Percentiles rank a stretch among this genome's conserved stretches.
phyloP scores from a whole-genome alignment of 2,113 vertebrate species.

The Silurus glanis region DNA sequence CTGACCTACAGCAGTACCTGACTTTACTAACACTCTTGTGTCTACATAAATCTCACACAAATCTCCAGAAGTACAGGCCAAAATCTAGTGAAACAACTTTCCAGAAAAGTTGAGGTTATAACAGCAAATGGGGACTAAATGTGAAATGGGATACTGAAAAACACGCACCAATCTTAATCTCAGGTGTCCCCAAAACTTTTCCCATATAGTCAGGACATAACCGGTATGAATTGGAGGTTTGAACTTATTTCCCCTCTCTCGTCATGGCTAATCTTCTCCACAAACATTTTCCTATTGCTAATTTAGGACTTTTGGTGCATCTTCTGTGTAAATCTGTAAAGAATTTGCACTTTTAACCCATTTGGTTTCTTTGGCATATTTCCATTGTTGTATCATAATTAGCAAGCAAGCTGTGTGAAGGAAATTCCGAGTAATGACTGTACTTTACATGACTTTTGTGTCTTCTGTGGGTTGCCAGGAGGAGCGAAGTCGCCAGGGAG shows the following conservation, averaged over 20 bases:
- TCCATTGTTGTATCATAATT: background rate
- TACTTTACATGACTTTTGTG: conserved; percentile 42
- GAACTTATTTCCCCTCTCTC: conserved; percentile 9
- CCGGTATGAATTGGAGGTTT: background rate
- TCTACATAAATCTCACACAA: too few relatives aligned
- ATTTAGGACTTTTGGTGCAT: background rate
- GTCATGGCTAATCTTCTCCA: background rate
- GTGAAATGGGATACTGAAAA: too few relatives aligned
- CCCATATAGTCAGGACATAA: background rate
- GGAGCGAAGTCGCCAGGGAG: conserved; percentile 80
- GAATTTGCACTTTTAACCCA: background rate
- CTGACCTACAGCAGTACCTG: too few relatives aligned
- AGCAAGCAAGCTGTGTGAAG: conserved; percentile 28
- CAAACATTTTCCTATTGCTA: background rate
- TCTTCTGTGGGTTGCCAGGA: conserved; percentile 75
- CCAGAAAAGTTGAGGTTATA: too few relatives aligned
- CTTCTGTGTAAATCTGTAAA: background rate
- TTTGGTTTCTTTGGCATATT: background rate
- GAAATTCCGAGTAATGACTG: conserved; percentile 49
- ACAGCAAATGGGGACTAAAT: too few relatives aligned
- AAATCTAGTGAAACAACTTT: too few relatives aligned
- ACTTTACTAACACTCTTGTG: too few relatives aligned
- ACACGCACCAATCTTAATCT: too few relatives aligned
- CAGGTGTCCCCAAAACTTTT: too few relatives aligned
- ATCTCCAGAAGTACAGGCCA: too few relatives aligned